Percentiles rank a stretch among this genome's conserved stretches.
Evolutionary conservation across 2,113 vertebrate genomes (phyloP).

Genomic region (Ptyas mucosa): DNA sequence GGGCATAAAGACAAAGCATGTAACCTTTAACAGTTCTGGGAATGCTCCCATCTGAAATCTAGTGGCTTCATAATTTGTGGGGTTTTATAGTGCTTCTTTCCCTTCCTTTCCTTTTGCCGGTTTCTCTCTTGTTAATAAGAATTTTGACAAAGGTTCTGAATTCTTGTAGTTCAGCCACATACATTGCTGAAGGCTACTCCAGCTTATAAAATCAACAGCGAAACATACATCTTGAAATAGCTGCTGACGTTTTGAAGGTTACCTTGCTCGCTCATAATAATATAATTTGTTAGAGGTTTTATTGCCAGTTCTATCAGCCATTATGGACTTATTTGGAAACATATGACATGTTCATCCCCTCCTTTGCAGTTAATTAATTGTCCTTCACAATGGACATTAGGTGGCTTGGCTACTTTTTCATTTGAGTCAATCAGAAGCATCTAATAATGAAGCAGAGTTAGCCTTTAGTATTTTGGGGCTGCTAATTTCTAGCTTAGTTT

Average conservation of each 20-base stretch:
- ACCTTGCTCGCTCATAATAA: conserved; percentile 50
- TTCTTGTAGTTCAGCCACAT: conserved; percentile 47
- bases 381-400: conserved; percentile 1
- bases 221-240: conserved; percentile 61
- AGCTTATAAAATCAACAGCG: conserved; percentile 44
- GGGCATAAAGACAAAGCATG: conserved; percentile 1
- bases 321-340: conserved; percentile 37
- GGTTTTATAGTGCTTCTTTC: neutral
- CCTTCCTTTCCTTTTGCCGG: neutral
- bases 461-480: neutral
- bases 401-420: neutral
- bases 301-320: conserved; percentile 36
- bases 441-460: neutral
- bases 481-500: neutral
- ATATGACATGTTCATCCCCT: conserved; percentile 22
- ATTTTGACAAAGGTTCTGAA: conserved; percentile 47
- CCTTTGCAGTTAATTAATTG: conserved; percentile 8
- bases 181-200: conserved; percentile 42
- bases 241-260: conserved; percentile 47
- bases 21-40: neutral
- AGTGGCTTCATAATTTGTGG: conserved; percentile 21
- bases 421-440: neutral
- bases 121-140: conserved; percentile 9
- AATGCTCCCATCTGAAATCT: conserved; percentile 33
- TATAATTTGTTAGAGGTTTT: conserved; percentile 37